Conservation (phyloP, 2,888 invertebrate species). For the Silvanus unidentatus region DNA sequence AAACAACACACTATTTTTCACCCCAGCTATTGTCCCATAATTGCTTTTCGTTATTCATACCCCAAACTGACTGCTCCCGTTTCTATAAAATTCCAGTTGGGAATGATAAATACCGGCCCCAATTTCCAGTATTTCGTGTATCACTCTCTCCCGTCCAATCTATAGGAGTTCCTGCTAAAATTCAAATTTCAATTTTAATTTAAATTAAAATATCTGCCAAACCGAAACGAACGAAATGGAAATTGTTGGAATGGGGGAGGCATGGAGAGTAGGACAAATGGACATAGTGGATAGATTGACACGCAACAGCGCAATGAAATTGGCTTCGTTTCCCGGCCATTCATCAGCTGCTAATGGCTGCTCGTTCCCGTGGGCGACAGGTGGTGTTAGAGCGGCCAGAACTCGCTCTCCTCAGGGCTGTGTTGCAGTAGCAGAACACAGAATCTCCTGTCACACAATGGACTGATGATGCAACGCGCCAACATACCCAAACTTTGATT, state of each 20-base stretch:
- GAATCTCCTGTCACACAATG: neutral
- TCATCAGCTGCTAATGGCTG: constrained; percentile 43
- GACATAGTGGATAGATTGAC: constrained; percentile 25
- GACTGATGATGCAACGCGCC: neutral
- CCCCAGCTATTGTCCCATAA: too few species aligned
- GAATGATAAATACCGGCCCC: too few species aligned
- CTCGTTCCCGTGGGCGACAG: constrained; percentile 38
- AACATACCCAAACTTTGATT: neutral
- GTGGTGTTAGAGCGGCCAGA: constrained; percentile 25
- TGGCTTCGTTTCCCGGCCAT: constrained; percentile 44
- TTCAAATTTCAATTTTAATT: too few species aligned
- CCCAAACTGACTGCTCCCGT: too few species aligned
- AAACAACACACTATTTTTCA: too few species aligned
- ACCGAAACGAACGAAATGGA: neutral
- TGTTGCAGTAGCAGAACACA: too few species aligned
- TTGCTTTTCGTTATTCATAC: too few species aligned
- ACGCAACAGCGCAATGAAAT: constrained; percentile 41
- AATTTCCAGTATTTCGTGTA: too few species aligned
- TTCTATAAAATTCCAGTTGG: too few species aligned
- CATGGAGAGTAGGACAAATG: constrained; percentile 16
- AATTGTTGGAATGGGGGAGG: constrained; percentile 1
- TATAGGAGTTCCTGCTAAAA: too few species aligned
- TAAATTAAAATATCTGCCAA: too few species aligned
- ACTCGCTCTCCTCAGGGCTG: neutral
- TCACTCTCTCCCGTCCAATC: too few species aligned